A percentile compares a stretch with the other conserved stretches of the same genome.
These are phyloP conservation scores for Mionectes olivaceus DNA, from an alignment of 2,797 vertebrate species.

Conservation along the genomic window DNA sequence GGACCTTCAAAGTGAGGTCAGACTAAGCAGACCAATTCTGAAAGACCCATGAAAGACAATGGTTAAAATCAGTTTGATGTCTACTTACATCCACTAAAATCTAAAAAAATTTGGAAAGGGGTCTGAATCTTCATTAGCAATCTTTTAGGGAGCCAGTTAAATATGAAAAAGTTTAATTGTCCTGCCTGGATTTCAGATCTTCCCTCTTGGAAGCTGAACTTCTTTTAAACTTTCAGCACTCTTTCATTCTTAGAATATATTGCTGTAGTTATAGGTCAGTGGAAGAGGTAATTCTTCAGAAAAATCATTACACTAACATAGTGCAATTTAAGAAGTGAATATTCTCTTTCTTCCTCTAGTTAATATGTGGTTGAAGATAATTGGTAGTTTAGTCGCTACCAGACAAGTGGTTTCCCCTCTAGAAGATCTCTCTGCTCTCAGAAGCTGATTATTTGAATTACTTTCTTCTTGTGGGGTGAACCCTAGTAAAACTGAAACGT, in stretches of 20 bases:
- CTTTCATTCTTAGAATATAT: neutral
- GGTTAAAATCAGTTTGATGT: neutral
- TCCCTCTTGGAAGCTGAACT: neutral
- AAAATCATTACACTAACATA: neutral
- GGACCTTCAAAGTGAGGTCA: neutral
- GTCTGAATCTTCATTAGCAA: neutral
- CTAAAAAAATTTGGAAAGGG: neutral
- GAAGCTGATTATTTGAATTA: conserved; percentile 39
- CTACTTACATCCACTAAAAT: neutral
- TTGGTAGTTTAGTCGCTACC: neutral
- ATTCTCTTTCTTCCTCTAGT: neutral
- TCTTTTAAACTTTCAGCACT: neutral
- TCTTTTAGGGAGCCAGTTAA: neutral
- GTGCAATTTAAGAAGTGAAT: conserved; percentile 14
- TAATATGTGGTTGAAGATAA: neutral
- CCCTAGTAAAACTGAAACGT: conserved; percentile 54
- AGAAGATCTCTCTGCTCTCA: neutral
- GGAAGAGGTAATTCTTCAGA: neutral
- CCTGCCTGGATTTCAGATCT: neutral
- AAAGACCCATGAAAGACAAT: neutral
- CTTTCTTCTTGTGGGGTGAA: neutral
- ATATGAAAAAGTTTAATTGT: neutral
- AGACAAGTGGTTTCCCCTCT: neutral
- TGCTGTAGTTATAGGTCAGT: neutral
- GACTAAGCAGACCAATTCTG: neutral